phyloP scores from a whole-genome alignment of 2,113 vertebrate genomes.

The Zosterops lateralis region DNA sequence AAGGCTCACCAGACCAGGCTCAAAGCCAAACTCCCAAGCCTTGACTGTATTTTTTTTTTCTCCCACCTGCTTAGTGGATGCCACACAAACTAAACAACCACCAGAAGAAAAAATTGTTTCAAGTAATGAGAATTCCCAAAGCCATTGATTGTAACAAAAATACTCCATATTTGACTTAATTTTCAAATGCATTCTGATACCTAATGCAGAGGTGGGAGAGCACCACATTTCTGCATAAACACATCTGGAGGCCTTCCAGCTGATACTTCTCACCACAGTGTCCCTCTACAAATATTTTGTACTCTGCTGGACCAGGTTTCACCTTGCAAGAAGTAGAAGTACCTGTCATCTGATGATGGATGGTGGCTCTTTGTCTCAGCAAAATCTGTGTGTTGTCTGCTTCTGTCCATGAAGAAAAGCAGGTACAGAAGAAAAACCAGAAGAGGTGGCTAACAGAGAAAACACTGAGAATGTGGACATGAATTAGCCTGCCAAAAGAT shows the following conservation, averaged over 20 bases:
- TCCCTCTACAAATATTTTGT: neutral
- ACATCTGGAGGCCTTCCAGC: neutral
- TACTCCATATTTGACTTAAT: neutral
- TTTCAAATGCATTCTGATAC: neutral
- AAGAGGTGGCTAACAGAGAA: neutral
- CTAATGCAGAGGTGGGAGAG: neutral
- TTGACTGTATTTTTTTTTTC: neutral
- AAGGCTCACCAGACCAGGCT: neutral
- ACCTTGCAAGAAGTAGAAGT: neutral
- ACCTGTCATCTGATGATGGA: neutral
- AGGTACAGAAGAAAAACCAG: neutral
- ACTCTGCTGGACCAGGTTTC: neutral
- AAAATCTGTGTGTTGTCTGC: neutral
- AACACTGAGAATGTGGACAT: fast-evolving
- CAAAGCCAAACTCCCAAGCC: neutral
- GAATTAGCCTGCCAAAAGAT: neutral
- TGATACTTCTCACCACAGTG: neutral
- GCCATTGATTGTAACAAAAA: neutral
- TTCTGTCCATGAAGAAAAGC: neutral
- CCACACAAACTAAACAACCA: neutral
- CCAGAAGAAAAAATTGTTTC: neutral
- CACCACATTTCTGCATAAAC: neutral
- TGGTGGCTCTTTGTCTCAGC: neutral
- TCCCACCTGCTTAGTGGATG: neutral
- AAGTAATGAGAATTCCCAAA: neutral